Evolutionary conservation across 2,888 invertebrate genomes (phyloP), one percentile per base, ranked within the genome.

Genomic region (Chrysomela aeneicollis): DNA sequence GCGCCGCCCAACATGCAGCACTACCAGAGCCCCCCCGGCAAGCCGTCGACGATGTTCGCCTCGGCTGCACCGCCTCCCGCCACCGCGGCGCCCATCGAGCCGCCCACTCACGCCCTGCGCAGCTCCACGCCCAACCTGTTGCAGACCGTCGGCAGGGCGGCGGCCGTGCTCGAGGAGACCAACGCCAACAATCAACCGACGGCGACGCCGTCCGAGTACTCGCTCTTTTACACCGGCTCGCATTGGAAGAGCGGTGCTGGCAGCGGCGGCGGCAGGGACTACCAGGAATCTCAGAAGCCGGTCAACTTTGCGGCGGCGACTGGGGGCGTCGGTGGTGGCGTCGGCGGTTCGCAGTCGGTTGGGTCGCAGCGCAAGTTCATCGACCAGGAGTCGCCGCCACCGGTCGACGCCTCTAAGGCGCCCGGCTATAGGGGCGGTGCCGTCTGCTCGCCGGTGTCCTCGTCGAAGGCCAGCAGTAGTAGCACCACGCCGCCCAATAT

Each of bases 391-490:
- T 85, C 86, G 6, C 85, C 85, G 3, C 85, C 26, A 10, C 84
- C 90, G 85, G 94, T 90, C 67, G 95, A 95, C 84, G 92, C 92
- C 3, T 90, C 93, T 51, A 96, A 95, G 83, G 95, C 95, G 64
- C 95, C 95, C 0, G 95, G 95, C 0, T 96, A 95, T 82, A 88
- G 95, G 76, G 93, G 92, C 59, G 90, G 87, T 55, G 87, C 90
- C 49, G 89, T 91, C 69, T 92, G 92, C 80, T 92, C 93, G 6
- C 93, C 93, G 0, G 90, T 90, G 1, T 89, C 89, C 0, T n/a
- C 57, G 10, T 88, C 87, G 47, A 88, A 88, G 71, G 84, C 87
- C 0, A 85, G 84, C 64, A 86, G 85, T 71, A 86, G 84, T 63
- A 86, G 84, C 58, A 85, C 86, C 15, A 86, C 87, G 17, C 87